phyloP scores from a whole-genome alignment of 2,797 vertebrate species.

The Pseudopleuronectes americanus region DNA sequence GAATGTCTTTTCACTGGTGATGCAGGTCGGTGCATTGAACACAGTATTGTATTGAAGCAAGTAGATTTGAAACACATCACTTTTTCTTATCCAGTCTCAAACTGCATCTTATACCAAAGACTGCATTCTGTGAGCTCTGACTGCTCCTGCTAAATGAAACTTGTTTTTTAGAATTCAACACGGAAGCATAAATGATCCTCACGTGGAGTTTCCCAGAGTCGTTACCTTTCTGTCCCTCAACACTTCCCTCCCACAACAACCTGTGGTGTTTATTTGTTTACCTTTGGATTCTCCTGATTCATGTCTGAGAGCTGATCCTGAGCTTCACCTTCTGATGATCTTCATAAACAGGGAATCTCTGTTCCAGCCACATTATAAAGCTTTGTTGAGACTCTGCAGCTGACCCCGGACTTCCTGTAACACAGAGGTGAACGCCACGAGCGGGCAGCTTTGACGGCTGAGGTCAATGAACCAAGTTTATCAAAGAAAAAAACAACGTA shows the following conservation, averaged over 20 bases:
- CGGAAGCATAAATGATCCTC: slow-evolving; percentile 56
- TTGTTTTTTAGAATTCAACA: slow-evolving; percentile 30
- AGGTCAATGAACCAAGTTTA: slow-evolving; percentile 36
- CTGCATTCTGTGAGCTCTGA: slow-evolving; percentile 74
- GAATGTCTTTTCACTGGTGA: slow-evolving; percentile 83
- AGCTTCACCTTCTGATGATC: slow-evolving; percentile 12
- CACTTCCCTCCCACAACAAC: slow-evolving; percentile 11
- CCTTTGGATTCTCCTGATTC: slow-evolving; percentile 31
- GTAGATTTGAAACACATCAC: slow-evolving; percentile 79
- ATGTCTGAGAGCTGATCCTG: slow-evolving; percentile 16
- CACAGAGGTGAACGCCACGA: slow-evolving; percentile 20
- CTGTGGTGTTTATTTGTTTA: slow-evolving; percentile 34
- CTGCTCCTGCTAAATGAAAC: slow-evolving; percentile 53
- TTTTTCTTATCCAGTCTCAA: slow-evolving; percentile 72
- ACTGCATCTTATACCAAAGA: slow-evolving; percentile 90
- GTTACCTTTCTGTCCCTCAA: slow-evolving; percentile 37
- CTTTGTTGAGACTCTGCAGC: slow-evolving; percentile 76
- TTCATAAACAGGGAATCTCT: slow-evolving; percentile 77
- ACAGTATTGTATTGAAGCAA: slow-evolving; percentile 86
- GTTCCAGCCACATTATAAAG: slow-evolving; percentile 51
- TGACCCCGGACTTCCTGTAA: slow-evolving; percentile 78
- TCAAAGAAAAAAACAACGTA: slow-evolving; percentile 3
- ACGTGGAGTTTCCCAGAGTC: slow-evolving; percentile 55
- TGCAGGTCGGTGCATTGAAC: slow-evolving; percentile 82
- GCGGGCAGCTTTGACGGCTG: slow-evolving; percentile 19